A percentile compares a stretch with the other conserved stretches of the same genome.
Conservation (phyloP, 2,797 vertebrate genomes). For the Girardinus metallicus region DNA sequence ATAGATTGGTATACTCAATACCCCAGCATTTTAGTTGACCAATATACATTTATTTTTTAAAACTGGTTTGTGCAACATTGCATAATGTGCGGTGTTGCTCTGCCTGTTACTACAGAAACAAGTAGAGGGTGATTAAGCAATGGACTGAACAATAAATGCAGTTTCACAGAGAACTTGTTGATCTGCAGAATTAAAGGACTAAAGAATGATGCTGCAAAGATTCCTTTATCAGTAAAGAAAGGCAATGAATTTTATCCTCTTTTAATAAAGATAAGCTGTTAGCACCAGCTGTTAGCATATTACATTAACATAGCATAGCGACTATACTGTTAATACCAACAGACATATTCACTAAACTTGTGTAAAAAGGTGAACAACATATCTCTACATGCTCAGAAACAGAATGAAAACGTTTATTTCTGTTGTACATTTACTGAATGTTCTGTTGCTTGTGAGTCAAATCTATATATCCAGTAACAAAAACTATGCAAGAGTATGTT, state of each 20-base stretch:
- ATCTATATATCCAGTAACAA: background rate
- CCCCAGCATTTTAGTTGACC: background rate
- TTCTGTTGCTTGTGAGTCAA: background rate
- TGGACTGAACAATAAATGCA: slow-evolving; percentile 15
- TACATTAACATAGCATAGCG: background rate
- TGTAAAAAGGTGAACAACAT: background rate
- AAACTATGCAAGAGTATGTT: no score
- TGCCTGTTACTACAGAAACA: slow-evolving; percentile 53
- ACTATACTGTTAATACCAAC: background rate
- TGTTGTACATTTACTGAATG: background rate
- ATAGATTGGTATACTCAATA: background rate
- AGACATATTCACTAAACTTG: no score
- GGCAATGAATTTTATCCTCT: background rate
- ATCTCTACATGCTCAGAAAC: background rate
- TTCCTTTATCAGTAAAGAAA: background rate
- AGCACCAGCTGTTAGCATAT: background rate
- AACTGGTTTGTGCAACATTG: background rate
- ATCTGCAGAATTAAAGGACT: slow-evolving; percentile 23
- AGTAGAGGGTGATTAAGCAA: slow-evolving; percentile 35
- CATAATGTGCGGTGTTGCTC: background rate
- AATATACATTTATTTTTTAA: background rate
- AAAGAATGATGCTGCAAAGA: slow-evolving; percentile 16
- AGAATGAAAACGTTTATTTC: background rate
- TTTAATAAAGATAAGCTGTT: background rate
- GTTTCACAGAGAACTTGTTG: slow-evolving; percentile 5